phyloP scores from a whole-genome alignment of 2,113 vertebrate species.

The Strix uralensis region DNA sequence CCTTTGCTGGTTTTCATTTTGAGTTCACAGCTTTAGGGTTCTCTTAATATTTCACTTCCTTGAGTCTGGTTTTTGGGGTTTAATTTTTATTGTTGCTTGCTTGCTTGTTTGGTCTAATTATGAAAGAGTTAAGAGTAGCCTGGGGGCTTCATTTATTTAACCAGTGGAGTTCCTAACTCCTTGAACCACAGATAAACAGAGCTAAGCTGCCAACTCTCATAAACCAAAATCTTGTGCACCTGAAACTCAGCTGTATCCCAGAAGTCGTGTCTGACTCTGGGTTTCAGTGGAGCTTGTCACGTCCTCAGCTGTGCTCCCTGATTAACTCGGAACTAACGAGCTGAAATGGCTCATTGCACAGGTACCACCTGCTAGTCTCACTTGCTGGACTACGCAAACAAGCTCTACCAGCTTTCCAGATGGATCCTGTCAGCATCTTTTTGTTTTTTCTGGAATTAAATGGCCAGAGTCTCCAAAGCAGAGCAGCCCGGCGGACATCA shows the following conservation, averaged over 20 bases:
- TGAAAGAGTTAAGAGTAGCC: not conserved
- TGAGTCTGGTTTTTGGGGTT: not conserved
- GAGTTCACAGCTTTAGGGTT: not conserved
- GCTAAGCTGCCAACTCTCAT: not conserved
- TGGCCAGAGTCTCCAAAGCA: not conserved
- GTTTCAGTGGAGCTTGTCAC: not conserved
- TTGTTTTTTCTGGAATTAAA: not conserved
- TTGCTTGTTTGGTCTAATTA: not conserved
- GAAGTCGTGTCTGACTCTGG: not conserved
- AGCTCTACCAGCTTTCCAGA: constrained; percentile 8
- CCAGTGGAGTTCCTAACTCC: not conserved
- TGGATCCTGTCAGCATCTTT: constrained; percentile 33
- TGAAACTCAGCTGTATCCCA: not conserved
- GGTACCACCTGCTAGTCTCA: constrained; percentile 21
- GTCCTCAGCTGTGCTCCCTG: not conserved
- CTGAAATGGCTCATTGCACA: not conserved
- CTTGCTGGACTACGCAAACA: not conserved
- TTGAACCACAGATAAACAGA: not conserved
- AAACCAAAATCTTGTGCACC: not conserved
- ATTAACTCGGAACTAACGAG: not conserved
- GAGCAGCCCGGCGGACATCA: not conserved
- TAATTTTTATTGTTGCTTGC: not conserved
- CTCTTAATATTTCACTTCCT: not conserved
- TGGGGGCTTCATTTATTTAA: not conserved
- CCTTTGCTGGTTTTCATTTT: not conserved